Base-by-base conservation (phyloP, 2,113 vertebrate genomes). In the Nyctereutes procyonoides region DNA sequence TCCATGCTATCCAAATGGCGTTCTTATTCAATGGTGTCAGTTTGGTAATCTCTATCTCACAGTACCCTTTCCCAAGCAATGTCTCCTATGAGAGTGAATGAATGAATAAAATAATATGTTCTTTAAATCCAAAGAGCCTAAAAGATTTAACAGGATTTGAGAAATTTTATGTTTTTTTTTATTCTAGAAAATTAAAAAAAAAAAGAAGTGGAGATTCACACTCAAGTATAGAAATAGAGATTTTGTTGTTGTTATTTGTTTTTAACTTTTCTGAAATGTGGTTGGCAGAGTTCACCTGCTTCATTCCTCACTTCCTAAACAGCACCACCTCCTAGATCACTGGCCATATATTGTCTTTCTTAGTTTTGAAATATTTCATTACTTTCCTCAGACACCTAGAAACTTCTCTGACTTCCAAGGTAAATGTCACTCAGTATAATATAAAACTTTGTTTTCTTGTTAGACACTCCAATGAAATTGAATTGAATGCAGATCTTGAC, bases 341-440 rank as follows among this genome's bases (percentile, higher is more conserved):
- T 63, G 38, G 19, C 53, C 16, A 35, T 86, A 38, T 30, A n/a
- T 16, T 65, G 15, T 60, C 11, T 94, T 15, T 60, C 15, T 86
- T 30, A 17, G 16, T 89, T 82, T 60, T 60, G 43, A 97, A 92
- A 74, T 87, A 96, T 62, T 94, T 88, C 32, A 69, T 85, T 86
- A 94, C 14, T 81, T 88, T 90, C 24, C 26, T 55, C 20, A 85
- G 85, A 80, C 79, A 81, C 22, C 51, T 86, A 63, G 62, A 93
- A 93, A 82, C 7, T 86, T 84, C 93, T 82, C 73, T 92, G 73
- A 79, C 17, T 83, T 96, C 67, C 79, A 96, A 91, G 55, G 77
- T 95, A 95, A 96, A 94, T 97, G 77, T 74, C 82, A 95, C n/a
- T 95, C 55, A 69, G 30, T 85, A 5, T 43, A 94, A 73, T 93